Conservation (phyloP, 2,888 invertebrate species). For the Cephus sareptanus region DNA sequence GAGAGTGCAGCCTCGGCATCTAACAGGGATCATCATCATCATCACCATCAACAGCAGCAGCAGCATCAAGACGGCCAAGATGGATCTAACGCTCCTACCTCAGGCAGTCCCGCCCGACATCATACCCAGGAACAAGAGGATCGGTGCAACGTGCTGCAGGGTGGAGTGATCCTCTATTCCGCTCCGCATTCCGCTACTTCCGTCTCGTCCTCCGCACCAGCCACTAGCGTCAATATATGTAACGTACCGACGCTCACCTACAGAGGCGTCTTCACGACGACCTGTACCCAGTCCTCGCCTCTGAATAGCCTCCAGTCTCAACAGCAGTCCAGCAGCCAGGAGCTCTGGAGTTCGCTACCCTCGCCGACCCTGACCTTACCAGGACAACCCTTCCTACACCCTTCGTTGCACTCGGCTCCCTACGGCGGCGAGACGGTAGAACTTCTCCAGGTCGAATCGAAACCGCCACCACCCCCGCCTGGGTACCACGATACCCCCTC, state of each 20-base stretch:
- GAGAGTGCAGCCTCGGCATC: slow-evolving; percentile 51
- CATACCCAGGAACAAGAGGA: slow-evolving; percentile 55
- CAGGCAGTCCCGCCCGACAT: slow-evolving; percentile 53
- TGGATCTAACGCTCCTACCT: slow-evolving; percentile 30
- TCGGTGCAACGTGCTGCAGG: slow-evolving; percentile 59
- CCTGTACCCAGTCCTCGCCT: slow-evolving; percentile 77
- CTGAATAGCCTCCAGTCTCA: slow-evolving; percentile 69
- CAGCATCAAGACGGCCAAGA: slow-evolving; percentile 52
- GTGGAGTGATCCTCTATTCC: slow-evolving; percentile 61
- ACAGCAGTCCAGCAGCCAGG: slow-evolving; percentile 63
- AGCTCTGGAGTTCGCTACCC: slow-evolving; percentile 59
- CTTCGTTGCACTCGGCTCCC: slow-evolving; percentile 59
- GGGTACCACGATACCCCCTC: slow-evolving; percentile 75
- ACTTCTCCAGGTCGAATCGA: slow-evolving; percentile 63
- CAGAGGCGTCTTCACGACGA: slow-evolving; percentile 79
- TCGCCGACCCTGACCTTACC: slow-evolving; percentile 59
- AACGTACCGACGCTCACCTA: slow-evolving; percentile 67
- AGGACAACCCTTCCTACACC: slow-evolving; percentile 60
- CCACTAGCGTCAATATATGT: slow-evolving; percentile 66
- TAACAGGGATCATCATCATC: slow-evolving; percentile 65
- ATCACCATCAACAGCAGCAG: slow-evolving; percentile 68
- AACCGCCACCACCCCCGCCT: slow-evolving; percentile 68
- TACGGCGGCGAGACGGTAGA: slow-evolving; percentile 61
- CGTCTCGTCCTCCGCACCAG: slow-evolving; percentile 46
- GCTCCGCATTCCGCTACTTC: slow-evolving; percentile 53